Evolutionary conservation across 2,113 vertebrate species (phyloP), one percentile per base, ranked within the genome.

Genomic region (Clarias gariepinus): DNA sequence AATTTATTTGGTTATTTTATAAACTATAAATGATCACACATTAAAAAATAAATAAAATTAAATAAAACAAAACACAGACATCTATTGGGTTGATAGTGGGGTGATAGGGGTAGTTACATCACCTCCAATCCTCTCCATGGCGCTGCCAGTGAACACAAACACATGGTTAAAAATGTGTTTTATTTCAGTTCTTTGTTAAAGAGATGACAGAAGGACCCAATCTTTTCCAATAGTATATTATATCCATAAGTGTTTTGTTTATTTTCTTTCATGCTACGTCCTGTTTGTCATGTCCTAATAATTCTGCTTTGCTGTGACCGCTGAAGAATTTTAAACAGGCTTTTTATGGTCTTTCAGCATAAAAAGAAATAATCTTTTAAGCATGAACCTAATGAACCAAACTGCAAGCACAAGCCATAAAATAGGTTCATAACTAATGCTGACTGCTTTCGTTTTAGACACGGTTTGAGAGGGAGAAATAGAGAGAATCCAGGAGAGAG

Each of bases 311-410:
- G 58, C 73, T 25, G 60, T 85, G 36, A 78, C 83, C 74, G 15
- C 28, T 25, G 19, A 58, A 68, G 61, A 85, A 79, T 66, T 85
- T 66, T 64, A 85, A 78, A 61, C 73, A 25, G n/a, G 18, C 47
- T 79, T 79, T 55, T 41, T 23, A 61, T 9, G 16, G 28, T 30
- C 74, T 79, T 79, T 85, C 74, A 68, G 47, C 61, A 64, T 64
- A 57, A 79, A 66, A 60, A 55, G 12, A 68, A 79, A 64, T 78
- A 64, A 85, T 85, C 28, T 74, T 60, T 61, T 19, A 84, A 79
- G 84, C 53, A 0, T 21, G 28, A 85, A 55, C 18, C 84, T 79
- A 85, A 85, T 60, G 58, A 74, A 84, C 68, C 28, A 71, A 60
- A 28, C 47, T 78, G 60, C 74, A 79, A 55, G 41, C 74, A 78